Percentiles rank a stretch among this genome's conserved stretches.
These are phyloP conservation scores for Saguinus midas DNA, from an alignment of 2,113 vertebrate genomes.

Conservation along the genomic window DNA sequence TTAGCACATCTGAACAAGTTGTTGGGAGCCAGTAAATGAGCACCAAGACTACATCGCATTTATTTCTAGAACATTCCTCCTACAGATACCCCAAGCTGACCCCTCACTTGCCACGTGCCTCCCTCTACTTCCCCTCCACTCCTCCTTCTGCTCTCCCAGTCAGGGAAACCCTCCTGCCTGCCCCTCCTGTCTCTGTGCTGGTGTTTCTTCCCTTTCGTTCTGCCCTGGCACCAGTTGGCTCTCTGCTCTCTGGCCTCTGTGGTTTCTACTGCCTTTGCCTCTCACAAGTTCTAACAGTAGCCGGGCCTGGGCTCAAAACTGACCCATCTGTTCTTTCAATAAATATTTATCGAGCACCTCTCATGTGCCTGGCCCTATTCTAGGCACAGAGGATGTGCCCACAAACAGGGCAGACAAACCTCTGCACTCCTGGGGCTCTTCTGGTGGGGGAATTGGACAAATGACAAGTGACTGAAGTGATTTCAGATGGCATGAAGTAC, in stretches of 20 bases:
- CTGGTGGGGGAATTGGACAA: accelerated
- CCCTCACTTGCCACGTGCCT: background rate
- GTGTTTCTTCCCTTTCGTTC: background rate
- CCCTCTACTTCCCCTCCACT: no score
- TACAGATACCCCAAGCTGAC: background rate
- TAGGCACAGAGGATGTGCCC: no score
- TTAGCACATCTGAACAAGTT: background rate
- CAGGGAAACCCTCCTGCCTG: background rate
- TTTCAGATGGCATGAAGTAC: no score
- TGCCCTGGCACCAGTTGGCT: background rate
- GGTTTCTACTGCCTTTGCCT: background rate
- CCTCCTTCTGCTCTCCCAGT: no score
- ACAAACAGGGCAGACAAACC: background rate
- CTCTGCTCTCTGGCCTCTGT: background rate
- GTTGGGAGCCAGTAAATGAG: background rate
- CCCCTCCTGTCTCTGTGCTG: accelerated
- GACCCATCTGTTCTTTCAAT: background rate
- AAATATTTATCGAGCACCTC: background rate
- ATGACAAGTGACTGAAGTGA: background rate
- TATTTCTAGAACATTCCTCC: background rate
- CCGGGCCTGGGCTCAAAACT: background rate
- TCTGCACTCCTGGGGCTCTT: background rate
- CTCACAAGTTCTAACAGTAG: background rate
- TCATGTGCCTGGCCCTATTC: background rate
- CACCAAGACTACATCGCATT: background rate